Evolutionary conservation across 2,113 vertebrate species (phyloP).

Genomic region (Actinemys pallida): DNA sequence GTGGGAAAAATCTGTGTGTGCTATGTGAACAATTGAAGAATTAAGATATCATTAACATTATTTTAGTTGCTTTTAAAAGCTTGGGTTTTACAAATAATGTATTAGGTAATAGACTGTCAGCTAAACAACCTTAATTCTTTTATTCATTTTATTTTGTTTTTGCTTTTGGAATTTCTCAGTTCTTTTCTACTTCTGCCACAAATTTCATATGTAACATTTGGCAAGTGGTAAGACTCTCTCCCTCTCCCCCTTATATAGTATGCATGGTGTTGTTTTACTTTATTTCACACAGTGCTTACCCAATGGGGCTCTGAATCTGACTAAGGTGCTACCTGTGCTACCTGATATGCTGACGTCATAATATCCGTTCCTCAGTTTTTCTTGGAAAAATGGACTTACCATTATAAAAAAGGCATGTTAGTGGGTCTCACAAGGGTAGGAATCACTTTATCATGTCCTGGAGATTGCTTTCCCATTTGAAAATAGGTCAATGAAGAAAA

Average conservation of each 20-base stretch:
- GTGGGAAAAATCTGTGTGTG: background rate
- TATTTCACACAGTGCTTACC: background rate
- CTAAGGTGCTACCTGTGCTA: background rate
- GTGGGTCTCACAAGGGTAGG: background rate
- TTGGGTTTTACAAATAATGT: background rate
- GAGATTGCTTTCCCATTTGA: background rate
- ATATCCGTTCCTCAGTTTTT: background rate
- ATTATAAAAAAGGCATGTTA: background rate
- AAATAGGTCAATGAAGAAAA: background rate
- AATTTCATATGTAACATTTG: background rate
- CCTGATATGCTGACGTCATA: background rate
- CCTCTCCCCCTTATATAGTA: no score
- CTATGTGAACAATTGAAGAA: background rate
- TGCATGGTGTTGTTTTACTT: background rate
- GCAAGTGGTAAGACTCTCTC: background rate
- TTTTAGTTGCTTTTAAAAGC: background rate
- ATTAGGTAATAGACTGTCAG: background rate
- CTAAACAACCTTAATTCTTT: background rate
- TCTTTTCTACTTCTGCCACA: background rate
- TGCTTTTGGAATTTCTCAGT: background rate
- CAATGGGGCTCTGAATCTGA: background rate
- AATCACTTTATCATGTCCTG: background rate
- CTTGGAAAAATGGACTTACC: rapidly evolving
- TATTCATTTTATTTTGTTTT: background rate
- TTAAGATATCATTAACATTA: background rate